Base-by-base conservation (phyloP, 2,113 vertebrate genomes). In the Chaetodon trifascialis region DNA sequence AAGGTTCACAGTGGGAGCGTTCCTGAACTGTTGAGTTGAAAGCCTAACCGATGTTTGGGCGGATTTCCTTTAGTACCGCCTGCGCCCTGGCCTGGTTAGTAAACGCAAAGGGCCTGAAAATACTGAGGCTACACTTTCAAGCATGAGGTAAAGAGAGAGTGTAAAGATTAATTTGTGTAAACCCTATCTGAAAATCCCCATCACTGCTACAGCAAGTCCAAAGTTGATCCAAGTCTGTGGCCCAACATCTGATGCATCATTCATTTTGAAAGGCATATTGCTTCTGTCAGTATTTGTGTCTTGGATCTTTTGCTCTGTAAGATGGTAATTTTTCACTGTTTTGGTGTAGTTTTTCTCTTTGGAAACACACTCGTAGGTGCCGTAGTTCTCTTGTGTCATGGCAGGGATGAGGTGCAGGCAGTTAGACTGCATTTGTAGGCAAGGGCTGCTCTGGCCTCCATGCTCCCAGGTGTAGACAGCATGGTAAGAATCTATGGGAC, bases 401-500 rank as follows among this genome's bases (percentile, higher is more conserved):
- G 83, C 52, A 5, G 93, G 91, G 64, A 96, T 95, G 55, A 96
- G 93, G 77, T 91, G 87, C 56, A 96, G 89, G 78, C 95, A 96
- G 47, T 87, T 47, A 0, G 91, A 90, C 40, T 85, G 82, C 79
- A 93, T 91, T 49, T 86, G 91, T 30, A 92, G 80, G 82, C 95
- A 96, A 3, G 88, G 79, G 72, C 30, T 85, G 30, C 11, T 73
- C 15, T 52, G 54, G 55, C 9, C 15, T 2, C 23, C 11, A 34
- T 94, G 90, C 56, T 86, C 51, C 95, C 95, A 96, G 36, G 47
- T 91, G 90, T 96, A 96, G 49, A 38, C 63, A 1, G 95, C 95
- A 3, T 96, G 95, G 69, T 94, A 93, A 0, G 95, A 96, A 71
- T 94, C 83, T 54, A 95, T 94, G 0, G 95, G 94, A 71, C 95